A percentile compares a stretch with the other conserved stretches of the same genome.
phyloP scores from a whole-genome alignment of 2,113 vertebrate genomes.

The Lagopus muta region DNA sequence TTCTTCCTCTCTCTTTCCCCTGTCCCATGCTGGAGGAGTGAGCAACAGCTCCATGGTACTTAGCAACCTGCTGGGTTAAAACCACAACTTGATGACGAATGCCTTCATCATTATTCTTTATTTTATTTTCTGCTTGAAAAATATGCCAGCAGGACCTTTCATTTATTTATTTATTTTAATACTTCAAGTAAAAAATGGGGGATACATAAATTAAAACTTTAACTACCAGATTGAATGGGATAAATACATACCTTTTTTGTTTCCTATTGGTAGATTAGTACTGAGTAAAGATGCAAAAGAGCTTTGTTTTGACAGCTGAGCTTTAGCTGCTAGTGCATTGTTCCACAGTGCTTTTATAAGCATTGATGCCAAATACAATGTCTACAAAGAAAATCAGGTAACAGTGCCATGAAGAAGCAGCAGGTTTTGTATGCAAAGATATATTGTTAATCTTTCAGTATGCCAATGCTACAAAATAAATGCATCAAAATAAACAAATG shows the following conservation, averaged over 20 bases:
- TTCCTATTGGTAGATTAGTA: constrained; percentile 96
- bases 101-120: background rate
- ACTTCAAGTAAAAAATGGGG: background rate
- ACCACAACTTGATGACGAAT: background rate
- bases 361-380: constrained; percentile 97
- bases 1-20: too few species aligned
- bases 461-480: background rate
- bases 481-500: background rate
- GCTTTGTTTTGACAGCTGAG: constrained; percentile 98
- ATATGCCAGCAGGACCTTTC: background rate
- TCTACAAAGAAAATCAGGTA: constrained; percentile 78
- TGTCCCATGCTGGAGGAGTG: too few species aligned
- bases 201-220: background rate
- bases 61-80: too few species aligned
- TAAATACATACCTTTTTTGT: constrained; percentile 91
- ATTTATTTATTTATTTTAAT: background rate
- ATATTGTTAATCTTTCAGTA: background rate
- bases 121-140: constrained; percentile 13
- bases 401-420: background rate
- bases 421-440: background rate
- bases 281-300: constrained; percentile 98
- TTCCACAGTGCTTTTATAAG: constrained; percentile 99
- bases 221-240: background rate
- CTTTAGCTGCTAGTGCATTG: constrained; percentile 96
- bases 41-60: too few species aligned